Conservation (phyloP, 2,888 invertebrate genomes). For the Cremastinae sp. region DNA sequence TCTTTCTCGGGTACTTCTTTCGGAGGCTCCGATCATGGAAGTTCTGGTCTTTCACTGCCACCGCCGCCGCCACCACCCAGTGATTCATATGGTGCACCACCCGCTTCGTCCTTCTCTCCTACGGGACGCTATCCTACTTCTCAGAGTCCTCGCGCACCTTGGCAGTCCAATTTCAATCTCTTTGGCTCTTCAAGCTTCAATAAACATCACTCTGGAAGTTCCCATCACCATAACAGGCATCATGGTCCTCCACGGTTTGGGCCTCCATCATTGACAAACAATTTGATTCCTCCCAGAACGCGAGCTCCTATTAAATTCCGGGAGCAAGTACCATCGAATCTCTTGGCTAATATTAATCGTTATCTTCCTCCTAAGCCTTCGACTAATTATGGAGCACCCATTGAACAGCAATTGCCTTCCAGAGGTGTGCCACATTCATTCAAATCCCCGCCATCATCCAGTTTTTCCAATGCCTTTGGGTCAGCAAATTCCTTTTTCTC, state of each 20-base stretch:
- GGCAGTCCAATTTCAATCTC: constrained; percentile 34
- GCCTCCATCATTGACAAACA: constrained; percentile 65
- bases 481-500: constrained; percentile 48
- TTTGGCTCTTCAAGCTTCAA: constrained; percentile 45
- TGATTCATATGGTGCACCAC: constrained; percentile 72
- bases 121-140: constrained; percentile 78
- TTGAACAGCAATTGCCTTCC: constrained; percentile 72
- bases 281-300: constrained; percentile 73
- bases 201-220: constrained; percentile 64
- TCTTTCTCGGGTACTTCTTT: constrained; percentile 58
- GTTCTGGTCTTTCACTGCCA: constrained; percentile 8
- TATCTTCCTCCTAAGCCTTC: constrained; percentile 71
- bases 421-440: constrained; percentile 68
- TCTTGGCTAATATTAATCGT: constrained; percentile 83
- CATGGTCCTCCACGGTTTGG: constrained; percentile 60
- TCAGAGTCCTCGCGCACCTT: constrained; percentile 69
- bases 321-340: constrained; percentile 87
- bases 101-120: constrained; percentile 72
- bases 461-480: constrained; percentile 56
- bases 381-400: constrained; percentile 70
- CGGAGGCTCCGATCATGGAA: constrained; percentile 26
- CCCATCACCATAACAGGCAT: constrained; percentile 71
- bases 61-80: constrained; percentile 59
- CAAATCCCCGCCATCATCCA: constrained; percentile 62
- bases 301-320: constrained; percentile 85